Evolutionary conservation across 2,888 invertebrate species (phyloP).

Genomic region (Phragmatobia fuliginosa): DNA sequence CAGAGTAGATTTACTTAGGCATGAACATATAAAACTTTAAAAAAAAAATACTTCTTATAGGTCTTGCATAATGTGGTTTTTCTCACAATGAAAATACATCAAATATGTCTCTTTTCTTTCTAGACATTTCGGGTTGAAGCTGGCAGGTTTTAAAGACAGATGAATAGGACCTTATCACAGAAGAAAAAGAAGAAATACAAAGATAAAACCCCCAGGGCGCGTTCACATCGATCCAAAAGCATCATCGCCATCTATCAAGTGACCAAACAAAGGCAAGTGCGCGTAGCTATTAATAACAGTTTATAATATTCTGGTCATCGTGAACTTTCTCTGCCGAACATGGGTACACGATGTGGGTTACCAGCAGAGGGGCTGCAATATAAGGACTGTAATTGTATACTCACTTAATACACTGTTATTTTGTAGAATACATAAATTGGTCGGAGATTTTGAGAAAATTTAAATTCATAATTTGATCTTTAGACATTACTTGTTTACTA

Average conservation of each 20-base stretch:
- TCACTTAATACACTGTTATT: constrained; percentile 30
- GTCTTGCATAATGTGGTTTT: not conserved
- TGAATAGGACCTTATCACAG: not conserved
- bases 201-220: constrained; percentile 1
- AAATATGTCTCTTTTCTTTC: too few species aligned
- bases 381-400: constrained; percentile 43
- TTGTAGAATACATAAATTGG: constrained; percentile 21
- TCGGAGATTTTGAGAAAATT: constrained; percentile 2
- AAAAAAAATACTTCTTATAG: too few species aligned
- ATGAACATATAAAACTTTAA: too few species aligned
- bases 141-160: not conserved
- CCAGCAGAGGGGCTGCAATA: constrained; percentile 36
- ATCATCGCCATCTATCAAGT: constrained; percentile 34
- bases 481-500: not conserved
- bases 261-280: constrained; percentile 45
- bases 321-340: constrained; percentile 56
- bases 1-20: too few species aligned
- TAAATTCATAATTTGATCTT: not conserved
- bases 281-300: constrained; percentile 64
- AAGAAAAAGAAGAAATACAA: not conserved
- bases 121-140: not conserved
- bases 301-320: constrained; percentile 58
- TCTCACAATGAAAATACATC: not conserved
- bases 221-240: constrained; percentile 11
- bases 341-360: constrained; percentile 41